Base-by-base conservation (phyloP, 2,888 invertebrate genomes). In the Acheta domesticus region DNA sequence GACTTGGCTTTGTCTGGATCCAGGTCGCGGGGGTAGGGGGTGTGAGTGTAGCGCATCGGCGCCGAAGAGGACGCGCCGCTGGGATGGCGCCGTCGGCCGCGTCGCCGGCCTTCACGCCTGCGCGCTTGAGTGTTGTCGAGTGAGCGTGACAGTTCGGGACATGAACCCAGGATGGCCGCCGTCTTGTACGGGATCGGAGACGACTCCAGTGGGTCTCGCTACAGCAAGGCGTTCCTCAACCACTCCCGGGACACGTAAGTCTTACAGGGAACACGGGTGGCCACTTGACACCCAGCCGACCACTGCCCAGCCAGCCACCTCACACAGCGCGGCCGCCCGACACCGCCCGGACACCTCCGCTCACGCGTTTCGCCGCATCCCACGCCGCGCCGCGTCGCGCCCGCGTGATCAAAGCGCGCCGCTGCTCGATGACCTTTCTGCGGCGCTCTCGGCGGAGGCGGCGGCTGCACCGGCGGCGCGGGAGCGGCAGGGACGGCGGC, bases 151-250 rank as follows among this genome's bases (percentile, higher is more conserved):
- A n/a, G 23, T 48, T 49, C 23, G 77, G 36, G 12, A 48, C 62
- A 48, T 48, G 48, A 62, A 75, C 23, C 76, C 75, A 77, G 80
- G 21, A 82, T 82, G 82, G 82, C 82, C 78, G 93, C 93, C 83
- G 93, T 93, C 86, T 91, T 93, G 81, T 94, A 93, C 86, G 93
- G 93, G 84, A 90, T 93, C 85, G 93, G 93, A 85, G 93, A 93
- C 87, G 93, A 93, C 86, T 89, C 89, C 85, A 91, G 93, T n/a
- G 80, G 80, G 76, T 82, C 81, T 74, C 82, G 82, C 75, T 81
- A 83, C 80, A 81, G 81, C 75, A 77, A 82, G 76, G 83, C 82
- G 8, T 83, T 81, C 80, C 79, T 82, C 79, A 79, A 81, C 62
- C 62, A 62, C 62, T 62, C 62, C 62, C 62, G 62, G 62, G 62